phyloP scores from a whole-genome alignment of 53 echinoderm and acorn worm genomes.

The Stichopus horrens region DNA sequence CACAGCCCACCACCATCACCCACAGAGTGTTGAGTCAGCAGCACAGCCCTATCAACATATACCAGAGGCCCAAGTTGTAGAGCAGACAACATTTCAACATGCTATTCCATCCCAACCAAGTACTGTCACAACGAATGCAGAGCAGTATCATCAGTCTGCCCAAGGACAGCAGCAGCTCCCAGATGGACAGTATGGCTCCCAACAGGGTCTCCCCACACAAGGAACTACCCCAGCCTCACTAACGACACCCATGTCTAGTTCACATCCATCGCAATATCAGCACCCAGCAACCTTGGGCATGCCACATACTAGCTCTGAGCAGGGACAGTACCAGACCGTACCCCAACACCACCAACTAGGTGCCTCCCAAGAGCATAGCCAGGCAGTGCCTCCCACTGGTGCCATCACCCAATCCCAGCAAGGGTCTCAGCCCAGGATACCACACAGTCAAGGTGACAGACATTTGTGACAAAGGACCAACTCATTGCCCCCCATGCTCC shows the following conservation, averaged over 20 bases:
- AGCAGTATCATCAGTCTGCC: slow-evolving; percentile 29
- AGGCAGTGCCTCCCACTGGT: slow-evolving; percentile 47
- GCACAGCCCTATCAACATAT: slow-evolving; percentile 23
- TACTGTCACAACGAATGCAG: slow-evolving; percentile 24
- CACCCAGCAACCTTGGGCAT: slow-evolving; percentile 26
- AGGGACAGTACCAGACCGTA: slow-evolving; percentile 40
- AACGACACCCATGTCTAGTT: slow-evolving; percentile 1
- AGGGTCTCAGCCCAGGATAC: slow-evolving; percentile 40
- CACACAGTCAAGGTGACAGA: slow-evolving; percentile 35
- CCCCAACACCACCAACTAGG: slow-evolving; percentile 34
- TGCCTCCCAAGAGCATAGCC: slow-evolving; percentile 47
- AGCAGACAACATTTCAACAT: slow-evolving; percentile 15
- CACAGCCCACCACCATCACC: slow-evolving; percentile 38
- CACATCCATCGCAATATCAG: slow-evolving; percentile 30
- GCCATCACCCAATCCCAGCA: slow-evolving; percentile 32
- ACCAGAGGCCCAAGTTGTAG: slow-evolving; percentile 21
- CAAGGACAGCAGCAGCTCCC: slow-evolving; percentile 19
- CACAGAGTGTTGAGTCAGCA: slow-evolving; percentile 31
- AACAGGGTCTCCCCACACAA: slow-evolving; percentile 1
- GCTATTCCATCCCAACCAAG: slow-evolving; percentile 35
- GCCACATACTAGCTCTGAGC: slow-evolving; percentile 37
- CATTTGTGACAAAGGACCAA: slow-evolving; percentile 39
- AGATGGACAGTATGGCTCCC: slow-evolving; percentile 19
- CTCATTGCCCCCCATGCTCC: background rate
- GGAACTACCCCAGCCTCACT: slow-evolving; percentile 1